Conservation (phyloP, 2,113 vertebrate genomes). For the Crypturellus undulatus region DNA sequence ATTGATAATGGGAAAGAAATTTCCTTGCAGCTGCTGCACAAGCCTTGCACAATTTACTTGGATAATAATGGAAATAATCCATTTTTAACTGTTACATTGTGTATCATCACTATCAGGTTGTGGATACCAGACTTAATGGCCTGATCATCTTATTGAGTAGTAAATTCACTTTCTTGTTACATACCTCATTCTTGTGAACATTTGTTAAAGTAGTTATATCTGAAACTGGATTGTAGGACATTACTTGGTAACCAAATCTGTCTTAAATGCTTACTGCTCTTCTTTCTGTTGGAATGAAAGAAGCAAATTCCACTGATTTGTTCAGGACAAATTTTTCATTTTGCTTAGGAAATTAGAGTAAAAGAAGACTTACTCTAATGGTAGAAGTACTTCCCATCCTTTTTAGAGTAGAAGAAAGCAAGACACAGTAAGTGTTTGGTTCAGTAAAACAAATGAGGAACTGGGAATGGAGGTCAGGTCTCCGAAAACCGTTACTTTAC, state of each 20-base stretch:
- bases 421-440: neutral
- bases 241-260: neutral
- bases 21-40: neutral
- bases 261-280: fast-evolving
- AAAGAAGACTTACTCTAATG: neutral
- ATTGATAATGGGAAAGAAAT: neutral
- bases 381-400: neutral
- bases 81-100: neutral
- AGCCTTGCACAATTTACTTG: neutral
- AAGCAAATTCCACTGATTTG: neutral
- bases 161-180: neutral
- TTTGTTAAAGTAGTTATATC: neutral
- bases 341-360: neutral
- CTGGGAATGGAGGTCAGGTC: neutral
- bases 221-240: neutral
- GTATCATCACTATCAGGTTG: neutral
- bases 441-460: neutral
- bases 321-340: neutral
- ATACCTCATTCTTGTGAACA: neutral
- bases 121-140: neutral
- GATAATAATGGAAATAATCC: neutral
- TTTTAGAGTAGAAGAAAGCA: neutral
- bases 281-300: neutral
- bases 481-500: neutral
- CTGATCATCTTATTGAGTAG: neutral